Base-by-base conservation (phyloP, 2,113 vertebrate genomes). In the Corydoras maculifer region DNA sequence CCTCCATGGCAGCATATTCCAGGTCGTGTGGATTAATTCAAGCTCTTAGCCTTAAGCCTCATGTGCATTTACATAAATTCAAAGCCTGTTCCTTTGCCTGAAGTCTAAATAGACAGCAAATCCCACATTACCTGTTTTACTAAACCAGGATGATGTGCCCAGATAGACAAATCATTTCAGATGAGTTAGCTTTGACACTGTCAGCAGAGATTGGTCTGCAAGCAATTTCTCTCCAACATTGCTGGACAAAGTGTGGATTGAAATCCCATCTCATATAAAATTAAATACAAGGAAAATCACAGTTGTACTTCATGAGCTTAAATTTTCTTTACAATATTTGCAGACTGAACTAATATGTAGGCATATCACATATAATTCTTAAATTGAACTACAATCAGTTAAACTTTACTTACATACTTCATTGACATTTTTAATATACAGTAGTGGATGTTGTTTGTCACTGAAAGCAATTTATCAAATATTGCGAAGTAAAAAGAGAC, bases 151-250 rank as follows among this genome's bases (percentile, higher is more conserved):
- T 54, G 59, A 43, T 62, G 13, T 15, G 32, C 15, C 65, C 15
- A 58, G 65, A 58, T 12, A 12, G 12, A 29, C n/a, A 58, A n/a
- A 51, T 25, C 30, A 59, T 67, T 29, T 68, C 49, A 57, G 18
- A 68, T 74, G 15, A 29, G 58, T 62, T 31, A 18, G 10, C 5
- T 32, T 62, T 35, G 30, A 53, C 49, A 32, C 6, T 66, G n/a
- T 68, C 31, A 32, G 48, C 58, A 66, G 57, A 66, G 57, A 18
- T 18, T 14, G 54, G n/a, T n/a, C 15, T 14, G 6, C 54, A n/a
- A 59, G 12, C 30, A 10, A 12, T 61, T 43, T 59, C n/a, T 29
- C n/a, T 43, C 15, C 2, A n/a, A 6, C 32, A n/a, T 12, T 15
- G 64, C 49, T 35, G 51, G 35, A 58, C 53, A 35, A 60, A 8